phyloP scores from a whole-genome alignment of 1,140 invertebrate genomes.

The Cephus cinctus region DNA sequence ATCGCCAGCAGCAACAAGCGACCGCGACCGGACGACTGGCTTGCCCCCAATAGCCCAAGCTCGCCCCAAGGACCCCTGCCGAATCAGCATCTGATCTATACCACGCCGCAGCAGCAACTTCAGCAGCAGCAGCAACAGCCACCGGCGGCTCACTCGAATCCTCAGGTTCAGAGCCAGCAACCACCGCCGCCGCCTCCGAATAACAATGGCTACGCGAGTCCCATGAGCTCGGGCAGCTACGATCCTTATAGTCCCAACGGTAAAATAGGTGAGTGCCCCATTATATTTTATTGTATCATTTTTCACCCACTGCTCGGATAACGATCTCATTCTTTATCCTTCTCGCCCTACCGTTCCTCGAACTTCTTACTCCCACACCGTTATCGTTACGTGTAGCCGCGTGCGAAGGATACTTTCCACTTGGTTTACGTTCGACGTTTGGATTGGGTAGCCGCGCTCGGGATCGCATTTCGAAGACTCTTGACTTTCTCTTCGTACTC shows the following conservation, averaged over 20 bases:
- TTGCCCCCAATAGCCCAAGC: conserved; percentile 60
- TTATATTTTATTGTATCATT: conserved; percentile 25
- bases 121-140: conserved; percentile 60
- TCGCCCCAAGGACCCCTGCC: conserved; percentile 56
- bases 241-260: conserved; percentile 84
- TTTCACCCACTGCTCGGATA: conserved; percentile 11
- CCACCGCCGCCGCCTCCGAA: conserved; percentile 59
- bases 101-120: conserved; percentile 62
- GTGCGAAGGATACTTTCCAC: too few relatives aligned
- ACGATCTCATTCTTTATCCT: conserved; percentile 12
- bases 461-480: too few relatives aligned
- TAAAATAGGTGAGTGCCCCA: conserved; percentile 71
- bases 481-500: too few relatives aligned
- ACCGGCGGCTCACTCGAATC: too few relatives aligned
- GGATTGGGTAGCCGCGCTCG: too few relatives aligned
- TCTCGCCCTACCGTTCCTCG: conserved; percentile 5
- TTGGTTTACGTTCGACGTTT: too few relatives aligned
- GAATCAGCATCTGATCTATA: conserved; percentile 58
- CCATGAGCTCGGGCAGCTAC: conserved; percentile 79
- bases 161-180: conserved; percentile 60
- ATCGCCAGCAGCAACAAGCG: conserved; percentile 43
- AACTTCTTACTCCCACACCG: conserved; percentile 24
- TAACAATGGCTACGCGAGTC: conserved; percentile 80
- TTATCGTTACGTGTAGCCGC: too few relatives aligned
- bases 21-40: conserved; percentile 61